These are phyloP conservation scores for Zoanthus gigantus DNA, from an alignment of 92 coral and sea anemone genomes.

Conservation along the genomic window DNA sequence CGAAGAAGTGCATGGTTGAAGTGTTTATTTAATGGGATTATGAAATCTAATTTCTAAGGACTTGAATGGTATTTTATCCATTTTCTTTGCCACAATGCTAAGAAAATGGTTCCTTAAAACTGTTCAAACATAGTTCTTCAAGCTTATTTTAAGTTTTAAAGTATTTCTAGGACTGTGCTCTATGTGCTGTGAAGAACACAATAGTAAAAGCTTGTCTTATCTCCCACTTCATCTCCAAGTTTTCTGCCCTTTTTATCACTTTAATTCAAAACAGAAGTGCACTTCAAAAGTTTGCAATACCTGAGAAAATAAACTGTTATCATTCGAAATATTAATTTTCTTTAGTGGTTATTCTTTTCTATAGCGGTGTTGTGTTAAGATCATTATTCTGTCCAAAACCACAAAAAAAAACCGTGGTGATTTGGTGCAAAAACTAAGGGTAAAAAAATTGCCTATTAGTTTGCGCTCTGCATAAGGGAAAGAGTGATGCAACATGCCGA, in stretches of 20 bases:
- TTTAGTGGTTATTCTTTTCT: neutral
- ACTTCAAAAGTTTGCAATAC: conserved; percentile 16
- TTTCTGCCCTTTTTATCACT: neutral
- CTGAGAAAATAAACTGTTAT: neutral
- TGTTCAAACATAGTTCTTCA: neutral
- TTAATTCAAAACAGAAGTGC: neutral
- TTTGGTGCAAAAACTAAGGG: neutral
- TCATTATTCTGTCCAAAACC: conserved; percentile 11
- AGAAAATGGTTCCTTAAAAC: conserved; percentile 5
- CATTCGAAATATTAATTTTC: conserved; percentile 10
- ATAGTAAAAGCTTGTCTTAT: neutral
- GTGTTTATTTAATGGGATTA: conserved; percentile 5
- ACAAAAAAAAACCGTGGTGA: neutral
- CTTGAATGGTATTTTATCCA: neutral
- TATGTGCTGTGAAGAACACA: neutral
- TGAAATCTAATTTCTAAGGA: neutral
- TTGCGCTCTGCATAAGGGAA: neutral
- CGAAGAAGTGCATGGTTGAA: neutral
- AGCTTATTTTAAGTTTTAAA: neutral
- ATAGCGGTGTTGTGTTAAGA: conserved; percentile 2
- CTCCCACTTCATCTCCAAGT: neutral
- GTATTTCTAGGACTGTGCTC: neutral
- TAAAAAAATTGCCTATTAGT: neutral
- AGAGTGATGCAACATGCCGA: no score
- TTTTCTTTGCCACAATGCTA: conserved; percentile 5